Percentiles rank a stretch among this genome's conserved stretches.
These are phyloP conservation scores for Orchesellides sinensis DNA, from an alignment of 2,888 invertebrate species.

Conservation along the genomic window DNA sequence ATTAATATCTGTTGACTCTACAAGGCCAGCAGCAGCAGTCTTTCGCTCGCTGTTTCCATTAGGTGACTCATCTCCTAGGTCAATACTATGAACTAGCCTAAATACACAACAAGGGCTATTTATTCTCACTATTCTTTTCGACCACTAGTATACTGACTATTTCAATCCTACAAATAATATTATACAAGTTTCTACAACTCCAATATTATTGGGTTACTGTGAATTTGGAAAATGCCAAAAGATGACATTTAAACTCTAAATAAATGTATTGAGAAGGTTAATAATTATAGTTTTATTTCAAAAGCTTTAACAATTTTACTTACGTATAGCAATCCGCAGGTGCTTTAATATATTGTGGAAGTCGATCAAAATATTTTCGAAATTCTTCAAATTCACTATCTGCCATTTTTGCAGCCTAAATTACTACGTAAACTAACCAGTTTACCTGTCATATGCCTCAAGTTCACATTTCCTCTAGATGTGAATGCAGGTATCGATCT, in stretches of 20 bases:
- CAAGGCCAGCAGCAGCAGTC: slow-evolving; percentile 4
- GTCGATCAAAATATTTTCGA: slow-evolving; percentile 89
- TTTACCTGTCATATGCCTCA: slow-evolving; percentile 52
- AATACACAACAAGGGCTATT: not conserved
- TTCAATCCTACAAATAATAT: too few relatives aligned
- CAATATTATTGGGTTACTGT: too few relatives aligned
- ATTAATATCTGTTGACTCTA: slow-evolving; percentile 23
- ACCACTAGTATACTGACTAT: too few relatives aligned
- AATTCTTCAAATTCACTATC: slow-evolving; percentile 97
- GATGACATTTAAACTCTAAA: too few relatives aligned
- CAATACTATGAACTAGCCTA: slow-evolving; percentile 90
- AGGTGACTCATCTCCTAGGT: slow-evolving; percentile 80
- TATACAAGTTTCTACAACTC: too few relatives aligned
- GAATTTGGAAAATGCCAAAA: slow-evolving; percentile 71
- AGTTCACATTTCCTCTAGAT: slow-evolving; percentile 31
- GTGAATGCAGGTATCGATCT: slow-evolving; percentile 57
- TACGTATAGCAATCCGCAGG: slow-evolving; percentile 93
- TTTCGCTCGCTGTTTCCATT: slow-evolving; percentile 52
- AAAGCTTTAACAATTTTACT: slow-evolving; percentile 79
- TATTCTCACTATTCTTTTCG: too few relatives aligned
- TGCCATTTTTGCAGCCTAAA: slow-evolving; percentile 82
- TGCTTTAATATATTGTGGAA: slow-evolving; percentile 87
- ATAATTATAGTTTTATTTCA: too few relatives aligned
- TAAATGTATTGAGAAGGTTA: too few relatives aligned
- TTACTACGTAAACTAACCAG: not conserved